Evolutionary conservation across 2,113 vertebrate genomes (phyloP).

Genomic region (Himantopus leucocephalus): DNA sequence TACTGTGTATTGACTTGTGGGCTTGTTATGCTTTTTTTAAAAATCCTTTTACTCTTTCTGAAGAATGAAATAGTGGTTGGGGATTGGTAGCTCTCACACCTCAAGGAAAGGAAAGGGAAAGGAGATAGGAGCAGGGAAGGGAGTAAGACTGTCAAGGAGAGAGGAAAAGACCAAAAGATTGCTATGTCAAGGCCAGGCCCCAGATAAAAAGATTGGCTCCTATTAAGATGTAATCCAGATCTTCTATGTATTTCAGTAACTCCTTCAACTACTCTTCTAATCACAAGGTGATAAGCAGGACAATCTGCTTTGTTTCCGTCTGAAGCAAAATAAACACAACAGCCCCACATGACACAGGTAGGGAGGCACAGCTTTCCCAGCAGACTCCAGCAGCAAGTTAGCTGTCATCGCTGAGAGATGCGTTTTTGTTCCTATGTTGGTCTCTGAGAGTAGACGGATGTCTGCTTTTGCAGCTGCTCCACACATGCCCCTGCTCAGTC

Average conservation of each 20-base stretch:
- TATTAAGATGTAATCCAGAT: neutral
- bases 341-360: neutral
- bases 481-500: slow-evolving; percentile 1
- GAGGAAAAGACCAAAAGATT: neutral
- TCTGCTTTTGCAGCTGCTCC: slow-evolving; percentile 59
- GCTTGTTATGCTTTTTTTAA: neutral
- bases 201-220: neutral
- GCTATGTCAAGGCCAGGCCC: neutral
- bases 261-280: neutral
- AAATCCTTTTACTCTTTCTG: neutral
- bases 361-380: neutral
- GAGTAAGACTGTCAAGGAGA: neutral
- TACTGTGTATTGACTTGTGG: neutral
- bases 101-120: neutral
- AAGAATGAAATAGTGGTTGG: neutral
- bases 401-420: neutral
- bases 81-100: neutral
- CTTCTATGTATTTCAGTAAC: neutral
- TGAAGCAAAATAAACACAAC: neutral
- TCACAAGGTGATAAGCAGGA: neutral
- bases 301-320: neutral
- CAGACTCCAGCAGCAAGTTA: neutral
- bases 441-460: neutral
- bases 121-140: neutral
- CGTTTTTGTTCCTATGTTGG: neutral